Evolutionary conservation across 2,888 invertebrate species (phyloP).

Genomic region (Limnephilus rhombicus): DNA sequence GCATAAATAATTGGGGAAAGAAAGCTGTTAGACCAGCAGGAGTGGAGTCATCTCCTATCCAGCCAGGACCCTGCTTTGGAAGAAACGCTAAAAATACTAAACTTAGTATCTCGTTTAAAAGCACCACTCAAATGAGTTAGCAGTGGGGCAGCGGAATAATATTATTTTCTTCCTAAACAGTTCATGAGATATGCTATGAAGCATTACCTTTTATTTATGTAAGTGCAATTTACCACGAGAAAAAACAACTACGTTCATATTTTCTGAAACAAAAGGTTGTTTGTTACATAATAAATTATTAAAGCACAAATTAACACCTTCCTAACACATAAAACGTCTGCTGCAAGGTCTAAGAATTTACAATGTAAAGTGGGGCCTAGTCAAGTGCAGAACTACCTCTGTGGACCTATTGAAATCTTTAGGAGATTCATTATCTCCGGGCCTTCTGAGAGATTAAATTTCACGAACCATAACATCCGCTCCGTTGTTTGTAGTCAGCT

Average conservation of each 20-base stretch:
- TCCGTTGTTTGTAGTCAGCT: constrained; percentile 43
- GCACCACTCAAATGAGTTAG: background rate
- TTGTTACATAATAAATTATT: background rate
- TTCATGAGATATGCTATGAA: background rate
- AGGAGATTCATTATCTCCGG: constrained; percentile 45
- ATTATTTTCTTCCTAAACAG: background rate
- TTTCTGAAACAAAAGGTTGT: background rate
- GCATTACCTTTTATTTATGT: background rate
- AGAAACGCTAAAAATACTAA: no score
- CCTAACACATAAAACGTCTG: background rate
- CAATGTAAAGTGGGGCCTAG: background rate
- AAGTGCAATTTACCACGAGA: background rate
- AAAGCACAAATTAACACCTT: background rate
- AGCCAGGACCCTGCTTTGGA: no score
- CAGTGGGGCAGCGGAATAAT: background rate
- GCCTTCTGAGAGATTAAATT: constrained; percentile 54
- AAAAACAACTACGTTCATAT: background rate
- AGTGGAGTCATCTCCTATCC: no score
- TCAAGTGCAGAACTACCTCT: background rate
- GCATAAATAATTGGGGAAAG: no score
- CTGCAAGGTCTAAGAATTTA: background rate
- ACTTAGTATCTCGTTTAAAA: no score
- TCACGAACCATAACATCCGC: constrained; percentile 54
- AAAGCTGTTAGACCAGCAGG: no score
- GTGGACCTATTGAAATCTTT: constrained; percentile 45